Evolutionary conservation across 2,797 vertebrate species (phyloP), one percentile per base, ranked within the genome.

Genomic region (Balearica regulorum): DNA sequence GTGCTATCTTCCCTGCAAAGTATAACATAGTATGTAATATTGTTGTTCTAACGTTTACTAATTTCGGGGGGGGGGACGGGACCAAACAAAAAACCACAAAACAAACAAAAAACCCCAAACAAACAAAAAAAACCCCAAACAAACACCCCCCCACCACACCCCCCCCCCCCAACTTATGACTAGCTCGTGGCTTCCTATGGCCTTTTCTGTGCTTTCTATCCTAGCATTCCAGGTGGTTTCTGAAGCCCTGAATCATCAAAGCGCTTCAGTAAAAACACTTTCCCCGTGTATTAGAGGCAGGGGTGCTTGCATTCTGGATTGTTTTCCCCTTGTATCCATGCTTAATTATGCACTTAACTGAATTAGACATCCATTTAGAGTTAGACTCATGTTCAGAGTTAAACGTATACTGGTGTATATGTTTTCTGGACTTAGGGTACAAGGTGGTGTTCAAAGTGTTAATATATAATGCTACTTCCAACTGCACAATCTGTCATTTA

Each of bases 361-460:
- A 70, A 60, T 65, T 39, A 29, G 15, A 17, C 49, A 7, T 65
- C 16, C 75, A n/a, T 55, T 62, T 73, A 22, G 57, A 16, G 5
- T 89, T 90, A 85, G 81, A 46, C 13, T 58, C 55, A 13, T 35
- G 6, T 60, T 82, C 39, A 60, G 21, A 79, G 26, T 62, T 83
- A 81, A 94, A 44, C 4, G 7, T 4, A 18, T 8, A 61, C 5
- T 57, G 68, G 4, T 22, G 9, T 37, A 16, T 69, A 12, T 37
- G 37, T 37, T 55, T 79, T 76, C 73, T 85, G 61, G 14, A 55
- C 20, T n/a, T n/a, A 69, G 13, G 7, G 65, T 64, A 57, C 35
- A 33, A 76, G 43, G n/a, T 66, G 35, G 87, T 24, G 84, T 33
- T 84, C 44, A 28, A 93, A 89, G 76, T 66, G 94, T 96, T 96